Evolutionary conservation across 2,797 vertebrate genomes (phyloP), one percentile per base, ranked within the genome.

Genomic region (Buceros bicornis): DNA sequence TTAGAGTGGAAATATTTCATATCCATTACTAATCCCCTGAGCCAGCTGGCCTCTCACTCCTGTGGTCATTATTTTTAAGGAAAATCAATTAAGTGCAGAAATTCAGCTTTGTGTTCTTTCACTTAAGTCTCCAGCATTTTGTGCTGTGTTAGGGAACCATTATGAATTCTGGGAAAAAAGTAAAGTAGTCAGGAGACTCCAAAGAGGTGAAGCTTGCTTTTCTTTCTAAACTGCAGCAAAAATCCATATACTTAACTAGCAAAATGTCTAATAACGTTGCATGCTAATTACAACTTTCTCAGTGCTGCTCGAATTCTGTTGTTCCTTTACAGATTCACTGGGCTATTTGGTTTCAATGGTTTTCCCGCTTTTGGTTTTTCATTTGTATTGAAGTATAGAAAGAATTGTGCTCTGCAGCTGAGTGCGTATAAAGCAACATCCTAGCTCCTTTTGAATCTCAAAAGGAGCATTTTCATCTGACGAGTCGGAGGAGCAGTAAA

Each of bases 11-110:
- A 96, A 89, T 88, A 89, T 81, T 93, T 94, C 43, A 42, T 92
- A 82, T 72, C 35, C 66, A 77, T 86, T 87, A 60, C 35, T 66
- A 84, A 90, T 82, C 62, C 43, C 62, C 62, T 51, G 86, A 87
- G 58, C 73, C 50, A 82, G 33, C 51, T 92, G 80, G 82, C 43
- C 35, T 90, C 20, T 56, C 48, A 60, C 37, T 31, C 22, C 31
- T 8, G 47, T 79, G 62, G n/a, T 80, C 58, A 45, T 76, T 76
- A 82, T 76, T 89, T 96, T 72, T 70, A 93, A 94, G 90, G 80
- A 72, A 87, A 95, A 95, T 72, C 86, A 89, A 70, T 89, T 92
- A 94, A 89, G 51, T 60, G 31, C 47, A 70, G 72, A 87, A 93
- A 87, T 60, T 65, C 33, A 58, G 47, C 66, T 86, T 92, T 81